Evolutionary conservation across 2,113 vertebrate species (phyloP).

Genomic region (Podarcis raffonei): DNA sequence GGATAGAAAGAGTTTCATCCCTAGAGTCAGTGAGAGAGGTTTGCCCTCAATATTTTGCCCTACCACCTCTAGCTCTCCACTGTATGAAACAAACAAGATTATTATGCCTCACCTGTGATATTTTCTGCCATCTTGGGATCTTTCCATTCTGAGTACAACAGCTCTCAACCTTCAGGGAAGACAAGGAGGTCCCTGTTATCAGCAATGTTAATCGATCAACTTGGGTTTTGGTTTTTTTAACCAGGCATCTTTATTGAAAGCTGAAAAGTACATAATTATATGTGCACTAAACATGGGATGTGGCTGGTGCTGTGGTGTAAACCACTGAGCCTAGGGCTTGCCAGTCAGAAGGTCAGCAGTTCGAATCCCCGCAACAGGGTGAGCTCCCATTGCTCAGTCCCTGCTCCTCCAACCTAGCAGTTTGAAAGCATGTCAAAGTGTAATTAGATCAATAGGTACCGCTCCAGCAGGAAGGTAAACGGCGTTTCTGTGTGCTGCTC

Average conservation of each 20-base stretch:
- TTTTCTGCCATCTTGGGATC: not conserved
- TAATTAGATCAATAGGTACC: no score
- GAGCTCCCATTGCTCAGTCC: no score
- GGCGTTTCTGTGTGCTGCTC: no score
- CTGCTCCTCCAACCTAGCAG: no score
- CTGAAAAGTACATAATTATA: no score
- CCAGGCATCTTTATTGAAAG: not conserved
- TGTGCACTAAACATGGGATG: no score
- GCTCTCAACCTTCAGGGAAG: not conserved
- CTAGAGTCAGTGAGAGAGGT: not conserved
- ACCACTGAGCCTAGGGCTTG: no score
- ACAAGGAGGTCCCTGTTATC: not conserved
- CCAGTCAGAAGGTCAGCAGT: rapidly evolving
- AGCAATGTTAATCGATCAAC: no score
- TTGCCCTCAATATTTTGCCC: not conserved
- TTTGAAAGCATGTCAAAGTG: no score
- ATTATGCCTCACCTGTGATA: not conserved
- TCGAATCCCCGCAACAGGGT: no score
- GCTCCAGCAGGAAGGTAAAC: no score
- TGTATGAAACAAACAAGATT: not conserved
- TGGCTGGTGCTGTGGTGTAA: no score
- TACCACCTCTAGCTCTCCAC: not conserved
- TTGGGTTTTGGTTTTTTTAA: not conserved
- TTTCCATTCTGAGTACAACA: not conserved
- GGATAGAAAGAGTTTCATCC: not conserved